A percentile compares a stretch with the other conserved stretches of the same genome.
These are phyloP conservation scores for Rhinogobio ventralis DNA, from an alignment of 2,797 vertebrate genomes.

Conservation along the genomic window DNA sequence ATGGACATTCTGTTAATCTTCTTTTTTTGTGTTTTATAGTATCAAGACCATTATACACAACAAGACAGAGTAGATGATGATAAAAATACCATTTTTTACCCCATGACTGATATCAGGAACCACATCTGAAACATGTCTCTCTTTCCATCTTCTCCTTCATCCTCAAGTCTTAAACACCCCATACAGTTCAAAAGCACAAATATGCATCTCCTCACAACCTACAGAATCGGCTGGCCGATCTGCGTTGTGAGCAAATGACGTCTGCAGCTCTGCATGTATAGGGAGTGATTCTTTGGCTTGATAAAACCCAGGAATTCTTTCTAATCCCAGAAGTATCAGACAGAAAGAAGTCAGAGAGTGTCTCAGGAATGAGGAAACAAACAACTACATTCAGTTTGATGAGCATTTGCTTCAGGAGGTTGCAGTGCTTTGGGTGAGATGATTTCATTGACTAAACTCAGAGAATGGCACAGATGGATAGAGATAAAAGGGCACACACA, in stretches of 20 bases:
- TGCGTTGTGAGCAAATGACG: constrained; percentile 29
- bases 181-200: constrained; percentile 49
- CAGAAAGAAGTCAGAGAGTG: constrained; percentile 73
- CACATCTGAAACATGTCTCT: constrained; percentile 19
- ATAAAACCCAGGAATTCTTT: constrained; percentile 80
- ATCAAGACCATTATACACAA: not conserved
- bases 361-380: constrained; percentile 65
- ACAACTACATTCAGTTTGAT: constrained; percentile 64
- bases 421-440: constrained; percentile 66
- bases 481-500: constrained; percentile 45
- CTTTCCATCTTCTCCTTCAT: constrained; percentile 28
- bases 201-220: constrained; percentile 41
- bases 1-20: not conserved
- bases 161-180: constrained; percentile 27
- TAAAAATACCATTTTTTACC: not conserved
- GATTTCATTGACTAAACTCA: constrained; percentile 55
- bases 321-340: constrained; percentile 64
- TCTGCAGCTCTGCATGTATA: constrained; percentile 1
- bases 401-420: constrained; percentile 57
- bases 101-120: not conserved
- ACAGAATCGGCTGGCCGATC: constrained; percentile 65
- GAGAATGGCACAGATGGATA: constrained; percentile 57
- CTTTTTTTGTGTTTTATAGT: not conserved
- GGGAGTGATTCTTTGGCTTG: constrained; percentile 53
- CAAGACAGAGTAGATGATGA: not conserved